phyloP scores from a whole-genome alignment of 1,140 invertebrate genomes.

The Panagrolaimus sp. region DNA sequence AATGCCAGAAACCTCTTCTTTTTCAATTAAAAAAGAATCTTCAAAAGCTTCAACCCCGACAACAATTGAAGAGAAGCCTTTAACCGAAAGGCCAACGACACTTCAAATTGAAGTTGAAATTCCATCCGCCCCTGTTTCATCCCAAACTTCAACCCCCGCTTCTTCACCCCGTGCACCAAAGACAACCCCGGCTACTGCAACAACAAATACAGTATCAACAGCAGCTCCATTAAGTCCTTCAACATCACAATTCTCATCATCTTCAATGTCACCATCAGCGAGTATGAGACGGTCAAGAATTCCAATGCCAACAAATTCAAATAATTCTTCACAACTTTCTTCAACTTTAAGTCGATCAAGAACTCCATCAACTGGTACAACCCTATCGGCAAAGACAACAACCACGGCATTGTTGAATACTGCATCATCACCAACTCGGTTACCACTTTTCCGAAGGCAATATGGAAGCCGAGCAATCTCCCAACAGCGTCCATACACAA shows the following conservation, averaged over 20 bases:
- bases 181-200: background rate
- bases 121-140: background rate
- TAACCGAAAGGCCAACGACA: background rate
- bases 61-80: background rate
- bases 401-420: background rate
- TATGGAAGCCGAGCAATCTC: constrained; percentile 3
- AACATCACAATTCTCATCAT: background rate
- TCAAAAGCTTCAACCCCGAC: background rate
- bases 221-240: background rate
- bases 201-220: background rate
- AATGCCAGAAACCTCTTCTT: background rate
- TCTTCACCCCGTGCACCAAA: background rate
- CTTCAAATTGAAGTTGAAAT: constrained; percentile 9
- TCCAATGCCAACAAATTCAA: background rate
- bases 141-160: background rate
- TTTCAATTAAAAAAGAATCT: background rate
- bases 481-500: background rate
- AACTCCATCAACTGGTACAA: background rate
- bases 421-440: background rate
- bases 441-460: background rate
- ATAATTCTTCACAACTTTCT: too few relatives aligned
- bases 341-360: too few relatives aligned
- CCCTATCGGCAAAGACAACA: background rate
- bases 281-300: constrained; percentile 3
- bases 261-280: background rate